Percentiles rank a stretch among this genome's conserved stretches.
phyloP scores from a whole-genome alignment of 2,888 invertebrate genomes.

The Rhorus exstirpatorius region DNA sequence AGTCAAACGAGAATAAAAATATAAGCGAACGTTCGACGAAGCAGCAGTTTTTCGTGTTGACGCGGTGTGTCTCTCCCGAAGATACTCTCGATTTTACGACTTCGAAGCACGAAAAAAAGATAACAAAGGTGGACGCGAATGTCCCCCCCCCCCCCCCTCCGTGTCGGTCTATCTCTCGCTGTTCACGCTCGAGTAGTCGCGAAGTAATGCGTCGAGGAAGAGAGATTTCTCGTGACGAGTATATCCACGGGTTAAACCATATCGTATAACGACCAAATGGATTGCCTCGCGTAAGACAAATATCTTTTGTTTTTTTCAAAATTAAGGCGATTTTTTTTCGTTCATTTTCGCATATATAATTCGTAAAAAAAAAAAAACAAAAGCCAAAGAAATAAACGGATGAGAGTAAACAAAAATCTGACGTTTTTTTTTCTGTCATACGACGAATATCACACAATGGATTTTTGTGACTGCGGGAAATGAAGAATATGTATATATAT shows the following conservation, averaged over 20 bases:
- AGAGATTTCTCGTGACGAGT: not conserved
- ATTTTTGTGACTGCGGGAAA: conserved; percentile 76
- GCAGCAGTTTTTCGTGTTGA: conserved; percentile 27
- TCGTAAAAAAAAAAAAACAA: conserved; percentile 42
- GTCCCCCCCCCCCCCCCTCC: no score
- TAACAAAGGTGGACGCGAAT: conserved; percentile 8
- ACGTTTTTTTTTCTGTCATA: conserved; percentile 60
- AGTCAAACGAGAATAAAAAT: conserved; percentile 40
- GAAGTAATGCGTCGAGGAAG: no score
- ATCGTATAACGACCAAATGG: not conserved
- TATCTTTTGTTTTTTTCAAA: not conserved
- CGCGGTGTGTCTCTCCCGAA: conserved; percentile 17
- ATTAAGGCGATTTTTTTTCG: conserved; percentile 5
- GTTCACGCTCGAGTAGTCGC: not conserved
- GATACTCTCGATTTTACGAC: conserved; percentile 20
- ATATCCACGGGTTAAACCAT: conserved; percentile 10
- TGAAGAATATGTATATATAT: conserved; percentile 64
- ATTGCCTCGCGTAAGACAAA: not conserved
- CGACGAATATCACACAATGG: conserved; percentile 79
- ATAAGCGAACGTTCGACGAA: not conserved
- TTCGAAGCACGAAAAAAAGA: not conserved
- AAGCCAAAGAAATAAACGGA: conserved; percentile 28
- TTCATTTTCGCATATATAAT: conserved; percentile 23
- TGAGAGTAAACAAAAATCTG: conserved; percentile 44
- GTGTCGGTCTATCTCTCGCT: conserved; percentile 8